Conservation (phyloP, 1,140 invertebrate genomes). For the Mylabris phalerata region DNA sequence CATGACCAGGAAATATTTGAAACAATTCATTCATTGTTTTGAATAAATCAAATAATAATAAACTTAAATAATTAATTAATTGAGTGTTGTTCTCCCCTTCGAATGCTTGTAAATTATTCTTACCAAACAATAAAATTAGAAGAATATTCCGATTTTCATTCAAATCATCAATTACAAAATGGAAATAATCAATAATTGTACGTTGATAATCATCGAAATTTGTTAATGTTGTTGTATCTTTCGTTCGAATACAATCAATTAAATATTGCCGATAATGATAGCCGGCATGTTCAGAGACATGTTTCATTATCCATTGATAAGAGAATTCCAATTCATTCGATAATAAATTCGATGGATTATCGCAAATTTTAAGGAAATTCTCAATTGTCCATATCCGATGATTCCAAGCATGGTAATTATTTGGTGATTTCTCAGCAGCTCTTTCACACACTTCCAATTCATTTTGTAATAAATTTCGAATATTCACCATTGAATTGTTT, state of each 20-base stretch:
- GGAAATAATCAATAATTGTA: slow-evolving; percentile 12
- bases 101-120: slow-evolving; percentile 15
- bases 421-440: slow-evolving; percentile 62
- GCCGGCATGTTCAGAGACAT: slow-evolving; percentile 85
- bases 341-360: slow-evolving; percentile 36
- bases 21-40: slow-evolving; percentile 51
- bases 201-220: slow-evolving; percentile 2
- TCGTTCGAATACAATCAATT: slow-evolving; percentile 48
- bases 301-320: slow-evolving; percentile 63
- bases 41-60: slow-evolving; percentile 44
- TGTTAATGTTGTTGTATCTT: slow-evolving; percentile 2
- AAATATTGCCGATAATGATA: slow-evolving; percentile 81
- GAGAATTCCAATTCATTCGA: slow-evolving; percentile 58
- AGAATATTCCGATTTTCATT: slow-evolving; percentile 5
- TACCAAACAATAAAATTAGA: slow-evolving; percentile 12
- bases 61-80: slow-evolving; percentile 28
- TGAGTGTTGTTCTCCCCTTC: background rate
- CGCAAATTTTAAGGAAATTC: slow-evolving; percentile 42
- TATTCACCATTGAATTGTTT: too few species aligned
- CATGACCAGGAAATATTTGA: slow-evolving; percentile 55
- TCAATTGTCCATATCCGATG: slow-evolving; percentile 73
- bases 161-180: slow-evolving; percentile 2
- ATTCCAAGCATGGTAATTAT: slow-evolving; percentile 90
- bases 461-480: slow-evolving; percentile 36
- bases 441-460: slow-evolving; percentile 46